Percentiles rank a stretch among this genome's conserved stretches.
These are phyloP conservation scores for Acleris sparsana DNA, from an alignment of 2,888 invertebrate species.

Conservation along the genomic window DNA sequence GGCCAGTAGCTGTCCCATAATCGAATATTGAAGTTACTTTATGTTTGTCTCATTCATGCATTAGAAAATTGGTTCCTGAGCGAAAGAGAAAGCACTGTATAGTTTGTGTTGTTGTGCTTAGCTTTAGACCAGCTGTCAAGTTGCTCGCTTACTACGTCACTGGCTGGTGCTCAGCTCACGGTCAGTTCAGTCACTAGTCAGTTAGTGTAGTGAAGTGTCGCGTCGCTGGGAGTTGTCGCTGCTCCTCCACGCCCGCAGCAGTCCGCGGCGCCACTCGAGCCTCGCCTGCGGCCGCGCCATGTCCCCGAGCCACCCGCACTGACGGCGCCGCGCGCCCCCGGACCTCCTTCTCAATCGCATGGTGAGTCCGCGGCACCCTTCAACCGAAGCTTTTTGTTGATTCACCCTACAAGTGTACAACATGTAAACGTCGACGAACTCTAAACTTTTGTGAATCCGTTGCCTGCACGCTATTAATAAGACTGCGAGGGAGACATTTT, in stretches of 20 bases:
- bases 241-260: not conserved
- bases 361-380: conserved; percentile 4
- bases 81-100: too few relatives aligned
- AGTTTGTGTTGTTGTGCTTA: conserved; percentile 4
- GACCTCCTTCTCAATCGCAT: not conserved
- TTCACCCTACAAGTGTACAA: conserved; percentile 1
- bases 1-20: too few relatives aligned
- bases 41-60: too few relatives aligned
- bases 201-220: conserved; percentile 4
- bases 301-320: not conserved
- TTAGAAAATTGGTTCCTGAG: too few relatives aligned
- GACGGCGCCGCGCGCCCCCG: conserved; percentile 2
- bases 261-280: not conserved
- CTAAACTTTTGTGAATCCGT: not conserved
- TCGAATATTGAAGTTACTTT: too few relatives aligned
- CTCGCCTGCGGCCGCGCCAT: not conserved
- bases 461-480: conserved; percentile 1
- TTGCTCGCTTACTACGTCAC: conserved; percentile 13
- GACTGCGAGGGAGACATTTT: not conserved
- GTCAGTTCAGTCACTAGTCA: conserved; percentile 5
- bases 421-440: not conserved
- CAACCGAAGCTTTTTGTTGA: not conserved
- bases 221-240: not conserved
- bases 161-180: not conserved
- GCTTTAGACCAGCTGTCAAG: not conserved